A percentile compares a stretch with the other conserved stretches of the same genome.
phyloP scores from a whole-genome alignment of 2,113 vertebrate species.

The Pagrus major region DNA sequence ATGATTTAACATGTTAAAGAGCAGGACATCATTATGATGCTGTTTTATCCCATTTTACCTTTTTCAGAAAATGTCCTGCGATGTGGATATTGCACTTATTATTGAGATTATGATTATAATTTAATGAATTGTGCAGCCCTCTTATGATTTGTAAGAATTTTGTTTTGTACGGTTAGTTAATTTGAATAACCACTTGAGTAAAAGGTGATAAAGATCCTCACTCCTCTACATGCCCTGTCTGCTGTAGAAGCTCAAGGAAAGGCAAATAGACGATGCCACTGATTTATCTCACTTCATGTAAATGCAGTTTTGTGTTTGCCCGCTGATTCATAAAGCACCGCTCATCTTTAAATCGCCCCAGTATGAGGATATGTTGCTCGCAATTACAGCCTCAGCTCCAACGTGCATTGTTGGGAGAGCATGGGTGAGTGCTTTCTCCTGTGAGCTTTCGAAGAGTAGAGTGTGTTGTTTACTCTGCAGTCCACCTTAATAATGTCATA shows the following conservation, averaged over 20 bases:
- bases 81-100: no score
- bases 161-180: neutral
- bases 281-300: neutral
- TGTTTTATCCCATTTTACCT: no score
- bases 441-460: neutral
- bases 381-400: conserved; percentile 13
- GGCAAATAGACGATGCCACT: neutral
- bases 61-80: no score
- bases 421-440: conserved; percentile 3
- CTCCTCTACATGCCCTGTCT: neutral
- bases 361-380: neutral
- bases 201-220: neutral
- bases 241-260: neutral
- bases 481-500: conserved; percentile 43
- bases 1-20: no score
- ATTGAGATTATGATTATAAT: no score
- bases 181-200: neutral
- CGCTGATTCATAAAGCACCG: neutral
- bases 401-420: neutral
- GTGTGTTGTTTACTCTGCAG: conserved; percentile 23
- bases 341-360: neutral
- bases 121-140: no score
- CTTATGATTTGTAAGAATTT: neutral
- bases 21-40: no score
- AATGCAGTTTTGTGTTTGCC: neutral